Evolutionary conservation across 2,888 invertebrate species (phyloP).

Genomic region (Patella ulyssiponensis): DNA sequence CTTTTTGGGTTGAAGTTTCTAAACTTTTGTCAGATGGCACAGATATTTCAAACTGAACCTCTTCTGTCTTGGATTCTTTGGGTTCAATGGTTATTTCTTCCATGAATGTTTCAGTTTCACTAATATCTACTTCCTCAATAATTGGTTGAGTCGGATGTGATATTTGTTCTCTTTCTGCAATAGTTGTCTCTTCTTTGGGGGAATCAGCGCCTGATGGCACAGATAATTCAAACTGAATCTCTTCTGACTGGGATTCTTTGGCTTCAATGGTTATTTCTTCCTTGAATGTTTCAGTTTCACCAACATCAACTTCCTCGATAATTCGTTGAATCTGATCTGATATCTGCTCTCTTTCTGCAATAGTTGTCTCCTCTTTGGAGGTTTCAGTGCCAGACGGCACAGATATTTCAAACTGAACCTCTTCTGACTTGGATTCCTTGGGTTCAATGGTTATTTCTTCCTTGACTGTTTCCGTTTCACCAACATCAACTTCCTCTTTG

Average conservation of each 20-base stretch:
- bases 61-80: not conserved
- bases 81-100: conserved; percentile 8
- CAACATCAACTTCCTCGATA: not conserved
- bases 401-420: no score
- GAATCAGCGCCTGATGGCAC: conserved; percentile 20
- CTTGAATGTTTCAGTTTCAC: not conserved
- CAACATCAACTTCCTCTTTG: conserved; percentile 3
- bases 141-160: conserved; percentile 15
- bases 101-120: not conserved
- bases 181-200: conserved; percentile 11
- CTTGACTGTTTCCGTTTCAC: conserved; percentile 13
- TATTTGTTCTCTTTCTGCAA: not conserved
- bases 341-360: no score
- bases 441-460: no score
- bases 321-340: not conserved
- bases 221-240: not conserved
- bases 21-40: not conserved
- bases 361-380: not conserved
- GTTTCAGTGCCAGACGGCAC: not conserved
- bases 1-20: no score
- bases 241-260: not conserved
- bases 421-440: no score
- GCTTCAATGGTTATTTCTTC: conserved; percentile 1
- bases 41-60: not conserved
- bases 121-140: conserved; percentile 17